Base-by-base conservation (phyloP, 1,140 invertebrate genomes). In the Drosophila sp. region DNA sequence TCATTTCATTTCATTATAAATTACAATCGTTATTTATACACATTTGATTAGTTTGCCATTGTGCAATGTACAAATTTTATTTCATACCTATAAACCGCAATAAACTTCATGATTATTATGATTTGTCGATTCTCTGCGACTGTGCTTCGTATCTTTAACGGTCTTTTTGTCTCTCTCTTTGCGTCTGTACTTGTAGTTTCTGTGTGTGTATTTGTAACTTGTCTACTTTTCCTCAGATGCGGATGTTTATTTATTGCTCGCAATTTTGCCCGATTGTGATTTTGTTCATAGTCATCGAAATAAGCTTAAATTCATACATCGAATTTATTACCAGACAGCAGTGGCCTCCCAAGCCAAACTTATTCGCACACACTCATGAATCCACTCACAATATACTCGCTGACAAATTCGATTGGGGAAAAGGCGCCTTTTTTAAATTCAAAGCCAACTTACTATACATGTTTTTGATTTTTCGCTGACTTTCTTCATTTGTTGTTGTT, bases 391-490 rank as follows among this genome's bases (percentile, higher is more conserved):
- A 59, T 38, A 54, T 8, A 61, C 27, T 53, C 18, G 27, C 40
- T 89, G 82, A 87, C 72, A 87, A 87, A 87, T 89, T 13, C 27
- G 27, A 29, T 2, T 29, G 57, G n/a, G n/a, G n/a, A n/a, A n/a
- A n/a, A n/a, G 61, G 25, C 16, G 32, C 32, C 27, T 14, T 32
- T 21, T 50, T 67, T 38, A 45, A 61, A 69, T 73, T 50, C 43
- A 61, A 78, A 87, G 78, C 71, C 89, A 77, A 77, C 83, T 87
- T 83, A n/a, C n/a, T n/a, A n/a, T n/a, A 65, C 84, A 80, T 89
- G 76, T 71, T 79, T 87, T 79, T 76, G 71, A 87, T 80, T 86
- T 87, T 70, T 59, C 48, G 32, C 38, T 58, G 45, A 48, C 45
- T 73, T 70, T 9, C 43, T 32, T 59, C 27, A 40, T 29, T 48